phyloP scores from a whole-genome alignment of 2,888 invertebrate species.

The Metopia argyrocephala region DNA sequence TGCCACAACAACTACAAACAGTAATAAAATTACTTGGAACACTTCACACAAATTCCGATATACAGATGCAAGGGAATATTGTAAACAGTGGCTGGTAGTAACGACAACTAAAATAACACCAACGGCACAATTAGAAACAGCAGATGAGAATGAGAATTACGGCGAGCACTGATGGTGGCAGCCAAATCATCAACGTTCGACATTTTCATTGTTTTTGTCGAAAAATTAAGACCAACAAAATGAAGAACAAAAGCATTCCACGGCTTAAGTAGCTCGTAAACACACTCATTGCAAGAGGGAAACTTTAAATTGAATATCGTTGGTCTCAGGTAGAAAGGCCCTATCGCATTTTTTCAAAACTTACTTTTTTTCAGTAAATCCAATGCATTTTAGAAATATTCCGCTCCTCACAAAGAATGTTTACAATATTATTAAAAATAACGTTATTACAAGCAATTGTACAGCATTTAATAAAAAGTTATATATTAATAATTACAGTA shows the following conservation, averaged over 20 bases:
- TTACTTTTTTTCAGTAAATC: no score
- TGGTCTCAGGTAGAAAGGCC: no score
- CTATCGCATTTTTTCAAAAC: no score
- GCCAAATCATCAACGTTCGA: background rate
- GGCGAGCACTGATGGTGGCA: background rate
- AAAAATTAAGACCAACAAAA: constrained; percentile 30
- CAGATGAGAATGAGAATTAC: background rate
- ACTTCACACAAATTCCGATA: background rate
- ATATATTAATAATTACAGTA: no score
- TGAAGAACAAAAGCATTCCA: constrained; percentile 25
- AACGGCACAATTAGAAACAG: constrained; percentile 25
- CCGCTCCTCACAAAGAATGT: no score
- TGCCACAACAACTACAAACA: constrained; percentile 64
- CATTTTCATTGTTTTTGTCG: constrained; percentile 53
- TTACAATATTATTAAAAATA: no score
- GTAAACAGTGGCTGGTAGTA: constrained; percentile 12
- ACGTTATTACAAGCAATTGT: no score
- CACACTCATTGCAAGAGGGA: constrained; percentile 24
- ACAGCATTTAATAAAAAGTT: no score
- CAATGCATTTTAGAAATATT: no score
- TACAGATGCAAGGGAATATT: constrained; percentile 12
- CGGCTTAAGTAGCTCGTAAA: constrained; percentile 55
- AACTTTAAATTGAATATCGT: constrained; percentile 11
- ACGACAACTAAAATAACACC: constrained; percentile 23
- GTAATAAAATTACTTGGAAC: constrained; percentile 30